Percentiles rank a stretch among this genome's conserved stretches.
Evolutionary conservation across 2,888 invertebrate species (phyloP).

Genomic region (Empis stercorea): DNA sequence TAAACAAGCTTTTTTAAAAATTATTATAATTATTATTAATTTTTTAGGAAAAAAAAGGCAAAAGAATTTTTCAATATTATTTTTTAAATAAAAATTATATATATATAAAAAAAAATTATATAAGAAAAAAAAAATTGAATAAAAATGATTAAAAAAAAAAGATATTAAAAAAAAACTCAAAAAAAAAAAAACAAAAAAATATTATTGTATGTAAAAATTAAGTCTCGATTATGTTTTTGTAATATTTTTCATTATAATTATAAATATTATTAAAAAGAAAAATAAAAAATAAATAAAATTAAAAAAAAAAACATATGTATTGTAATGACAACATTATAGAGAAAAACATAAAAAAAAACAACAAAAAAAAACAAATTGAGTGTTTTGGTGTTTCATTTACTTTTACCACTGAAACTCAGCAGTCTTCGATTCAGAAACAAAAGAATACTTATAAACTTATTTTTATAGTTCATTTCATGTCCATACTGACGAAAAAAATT

Average conservation of each 20-base stretch:
- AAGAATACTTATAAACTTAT: too few species aligned
- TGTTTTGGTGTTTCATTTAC: too few species aligned
- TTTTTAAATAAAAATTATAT: background rate
- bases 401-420: too few species aligned
- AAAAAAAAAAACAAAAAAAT: background rate
- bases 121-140: background rate
- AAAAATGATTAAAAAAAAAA: background rate
- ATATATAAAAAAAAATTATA: background rate
- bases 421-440: too few species aligned
- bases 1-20: background rate
- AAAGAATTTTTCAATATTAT: background rate
- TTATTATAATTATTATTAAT: background rate
- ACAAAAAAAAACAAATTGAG: background rate
- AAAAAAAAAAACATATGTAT: constrained; percentile 1
- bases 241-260: constrained; percentile 1
- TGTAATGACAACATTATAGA: constrained; percentile 3
- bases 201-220: constrained; percentile 3
- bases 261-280: background rate
- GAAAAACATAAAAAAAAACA: constrained; percentile 1
- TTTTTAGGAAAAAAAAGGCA: constrained; percentile 1
- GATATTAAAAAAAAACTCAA: background rate
- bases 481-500: too few species aligned
- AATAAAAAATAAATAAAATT: background rate
- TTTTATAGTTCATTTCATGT: too few species aligned
- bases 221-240: constrained; percentile 3